Conservation (phyloP, 2,797 vertebrate genomes). For the Aythya fuligula region DNA sequence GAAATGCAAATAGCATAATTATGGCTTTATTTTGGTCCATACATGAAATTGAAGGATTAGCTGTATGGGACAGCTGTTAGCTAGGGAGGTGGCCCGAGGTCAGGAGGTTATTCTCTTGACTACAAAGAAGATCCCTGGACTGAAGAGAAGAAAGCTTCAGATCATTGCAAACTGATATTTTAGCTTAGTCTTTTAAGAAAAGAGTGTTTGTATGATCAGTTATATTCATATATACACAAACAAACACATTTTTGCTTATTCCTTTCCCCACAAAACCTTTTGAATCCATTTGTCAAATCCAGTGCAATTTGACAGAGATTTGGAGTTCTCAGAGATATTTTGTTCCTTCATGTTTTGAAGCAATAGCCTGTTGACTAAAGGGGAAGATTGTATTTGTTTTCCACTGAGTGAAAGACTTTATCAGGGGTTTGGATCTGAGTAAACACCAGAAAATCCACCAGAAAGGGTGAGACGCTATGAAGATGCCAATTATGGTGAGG, state of each 20-base stretch:
- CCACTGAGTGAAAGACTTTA: not conserved
- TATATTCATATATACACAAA: not conserved
- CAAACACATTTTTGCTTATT: not conserved
- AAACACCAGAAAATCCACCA: not conserved
- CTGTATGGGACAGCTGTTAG: not conserved
- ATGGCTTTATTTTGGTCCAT: constrained; percentile 41
- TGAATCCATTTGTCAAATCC: not conserved
- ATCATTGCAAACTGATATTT: not conserved
- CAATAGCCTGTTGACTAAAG: not conserved
- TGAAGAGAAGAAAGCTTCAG: not conserved
- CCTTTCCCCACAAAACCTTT: not conserved
- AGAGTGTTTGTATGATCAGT: not conserved
- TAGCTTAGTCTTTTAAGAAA: not conserved
- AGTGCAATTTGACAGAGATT: not conserved
- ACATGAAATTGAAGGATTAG: constrained; percentile 69
- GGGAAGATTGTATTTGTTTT: not conserved
- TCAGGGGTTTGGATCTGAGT: not conserved
- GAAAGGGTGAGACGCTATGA: not conserved
- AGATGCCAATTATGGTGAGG: not conserved
- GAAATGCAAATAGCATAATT: constrained; percentile 63
- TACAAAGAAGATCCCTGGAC: constrained; percentile 9
- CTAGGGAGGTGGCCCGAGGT: constrained; percentile 49
- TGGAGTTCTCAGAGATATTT: not conserved
- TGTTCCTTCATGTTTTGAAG: not conserved
- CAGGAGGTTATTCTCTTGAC: constrained; percentile 45